phyloP scores from a whole-genome alignment of 1,140 invertebrate genomes.

The Coptotermes formosanus region DNA sequence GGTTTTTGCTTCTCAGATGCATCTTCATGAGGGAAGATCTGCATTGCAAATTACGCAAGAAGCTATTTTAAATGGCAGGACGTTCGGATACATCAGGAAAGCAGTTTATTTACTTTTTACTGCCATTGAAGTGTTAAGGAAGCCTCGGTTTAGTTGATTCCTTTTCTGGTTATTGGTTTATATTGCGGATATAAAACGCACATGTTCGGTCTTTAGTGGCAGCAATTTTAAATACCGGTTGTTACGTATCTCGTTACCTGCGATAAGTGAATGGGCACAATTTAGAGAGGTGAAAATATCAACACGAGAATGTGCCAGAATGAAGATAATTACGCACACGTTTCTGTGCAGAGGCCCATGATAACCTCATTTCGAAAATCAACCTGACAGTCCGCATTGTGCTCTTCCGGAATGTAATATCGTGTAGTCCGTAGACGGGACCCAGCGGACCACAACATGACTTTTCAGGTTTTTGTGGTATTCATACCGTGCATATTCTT shows the following conservation, averaged over 20 bases:
- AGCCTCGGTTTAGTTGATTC: not conserved
- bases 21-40: not conserved
- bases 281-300: too few relatives aligned
- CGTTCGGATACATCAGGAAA: not conserved
- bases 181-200: not conserved
- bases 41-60: not conserved
- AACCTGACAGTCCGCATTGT: too few relatives aligned
- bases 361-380: too few relatives aligned
- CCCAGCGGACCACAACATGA: too few relatives aligned
- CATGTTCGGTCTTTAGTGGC: not conserved
- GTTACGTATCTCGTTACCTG: not conserved
- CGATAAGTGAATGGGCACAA: not conserved
- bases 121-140: not conserved
- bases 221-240: not conserved
- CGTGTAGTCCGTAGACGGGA: too few relatives aligned
- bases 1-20: not conserved
- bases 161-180: not conserved
- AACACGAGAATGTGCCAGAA: too few relatives aligned
- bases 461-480: too few relatives aligned
- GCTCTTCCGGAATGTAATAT: too few relatives aligned
- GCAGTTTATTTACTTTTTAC: not conserved
- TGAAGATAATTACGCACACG: too few relatives aligned
- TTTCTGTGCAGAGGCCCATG: too few relatives aligned
- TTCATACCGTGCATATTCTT: too few relatives aligned
- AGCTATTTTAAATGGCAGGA: not conserved